Base-by-base conservation (phyloP, 2,113 vertebrate genomes). In the Cricetomys ansorgei region DNA sequence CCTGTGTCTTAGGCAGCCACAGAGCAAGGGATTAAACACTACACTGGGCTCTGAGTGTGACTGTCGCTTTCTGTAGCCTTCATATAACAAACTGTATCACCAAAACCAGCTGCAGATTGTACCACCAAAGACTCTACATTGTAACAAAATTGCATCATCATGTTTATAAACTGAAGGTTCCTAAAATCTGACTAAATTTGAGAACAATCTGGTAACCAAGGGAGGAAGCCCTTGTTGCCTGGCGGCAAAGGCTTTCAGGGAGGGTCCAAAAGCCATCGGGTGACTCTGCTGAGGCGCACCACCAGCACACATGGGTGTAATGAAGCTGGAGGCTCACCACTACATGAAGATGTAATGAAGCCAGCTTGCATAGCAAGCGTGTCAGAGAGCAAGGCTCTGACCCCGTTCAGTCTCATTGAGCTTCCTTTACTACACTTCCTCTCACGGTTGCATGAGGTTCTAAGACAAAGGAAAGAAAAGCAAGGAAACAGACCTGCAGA, bases 381-480 rank as follows among this genome's bases (percentile, higher is more conserved):
- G 55, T 64, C 17, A 75, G 64, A 85, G 57, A 94, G 77, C 23
- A 27, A 34, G 50, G 29, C 55, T 93, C 91, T 67, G 72, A 55
- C 50, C 59, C 76, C 67, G 19, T 79, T 94, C 21, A 15, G 16
- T 93, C 55, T 69, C 76, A 23, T 1, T 59, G 65, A 57, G 50
- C 80, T 90, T 88, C 50, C 34, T 92, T 84, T 73, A 64, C 65
- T 55, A 37, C 7, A 25, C 85, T 93, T 95, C 31, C 40, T 77
- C 91, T 62, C 25, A 77, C 7, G 45, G 50, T 92, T 93, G 89
- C 65, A 69, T 88, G 75, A 69, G 37, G 55, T 79, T 97, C 37
- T 94, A 55, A 69, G 15, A 64, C 31, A 84, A 21, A 84, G 40
- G n/a, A 43, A 83, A 83, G 80, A 1, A 59, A 81, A 57, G 57